Evolutionary conservation across 2,888 invertebrate genomes (phyloP).

Genomic region (Invenusta paracnida): DNA sequence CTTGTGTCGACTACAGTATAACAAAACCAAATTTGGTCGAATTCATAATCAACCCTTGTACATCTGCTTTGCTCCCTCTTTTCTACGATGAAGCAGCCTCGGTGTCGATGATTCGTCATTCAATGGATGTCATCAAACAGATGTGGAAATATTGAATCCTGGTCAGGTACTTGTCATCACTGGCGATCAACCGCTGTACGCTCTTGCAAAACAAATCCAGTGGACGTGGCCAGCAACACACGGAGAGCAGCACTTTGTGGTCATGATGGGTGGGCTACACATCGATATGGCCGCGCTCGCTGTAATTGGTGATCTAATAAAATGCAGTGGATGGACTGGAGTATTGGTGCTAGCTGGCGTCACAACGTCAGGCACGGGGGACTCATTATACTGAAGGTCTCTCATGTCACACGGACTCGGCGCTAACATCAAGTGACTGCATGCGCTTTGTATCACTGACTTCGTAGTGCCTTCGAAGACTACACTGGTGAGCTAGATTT

Average conservation of each 20-base stretch:
- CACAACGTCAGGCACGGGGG: neutral
- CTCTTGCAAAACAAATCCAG: neutral
- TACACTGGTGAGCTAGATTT: neutral
- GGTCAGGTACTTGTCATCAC: neutral
- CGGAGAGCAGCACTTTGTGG: neutral
- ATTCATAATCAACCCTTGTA: too few relatives aligned
- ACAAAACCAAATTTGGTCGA: too few relatives aligned
- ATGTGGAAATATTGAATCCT: neutral
- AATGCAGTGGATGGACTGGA: constrained; percentile 12
- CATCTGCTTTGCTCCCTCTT: neutral
- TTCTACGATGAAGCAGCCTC: neutral
- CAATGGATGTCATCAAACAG: neutral
- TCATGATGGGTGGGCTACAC: neutral
- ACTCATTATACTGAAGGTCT: neutral
- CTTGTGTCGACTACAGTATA: too few relatives aligned
- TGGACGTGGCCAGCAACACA: neutral
- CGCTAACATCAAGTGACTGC: constrained; percentile 45
- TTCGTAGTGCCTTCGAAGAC: neutral
- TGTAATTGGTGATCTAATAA: neutral
- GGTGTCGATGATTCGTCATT: neutral
- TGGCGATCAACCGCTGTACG: neutral
- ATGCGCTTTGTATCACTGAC: neutral
- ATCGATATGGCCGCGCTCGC: neutral
- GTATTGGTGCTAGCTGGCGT: neutral
- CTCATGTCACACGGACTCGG: constrained; percentile 45